A percentile compares a stretch with the other conserved stretches of the same genome.
Conservation (phyloP, 64 coral and sea anemone species). For the Montipora sp. region DNA sequence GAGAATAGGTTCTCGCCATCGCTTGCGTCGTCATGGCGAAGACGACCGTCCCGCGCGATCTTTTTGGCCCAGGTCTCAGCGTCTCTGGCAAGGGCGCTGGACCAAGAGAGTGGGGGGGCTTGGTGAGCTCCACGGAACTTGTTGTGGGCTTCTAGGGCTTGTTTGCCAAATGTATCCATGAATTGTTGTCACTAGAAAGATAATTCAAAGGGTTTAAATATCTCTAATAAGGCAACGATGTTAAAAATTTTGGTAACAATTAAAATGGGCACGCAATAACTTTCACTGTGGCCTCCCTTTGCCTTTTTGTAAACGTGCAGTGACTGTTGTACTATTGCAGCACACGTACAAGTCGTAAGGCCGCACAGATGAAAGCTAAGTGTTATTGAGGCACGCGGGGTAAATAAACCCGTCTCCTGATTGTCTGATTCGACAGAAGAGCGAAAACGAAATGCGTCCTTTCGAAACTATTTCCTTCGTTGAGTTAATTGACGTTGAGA, state of each 20-base stretch:
- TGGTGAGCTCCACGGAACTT: slow-evolving; percentile 53
- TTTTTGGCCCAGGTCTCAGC: slow-evolving; percentile 62
- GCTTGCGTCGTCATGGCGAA: slow-evolving; percentile 46
- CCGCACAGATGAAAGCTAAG: too few relatives aligned
- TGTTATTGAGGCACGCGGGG: too few relatives aligned
- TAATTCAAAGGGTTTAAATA: not conserved
- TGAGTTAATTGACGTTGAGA: too few relatives aligned
- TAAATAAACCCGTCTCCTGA: too few relatives aligned
- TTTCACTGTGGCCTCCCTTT: too few relatives aligned
- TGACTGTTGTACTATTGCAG: too few relatives aligned
- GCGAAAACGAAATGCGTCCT: too few relatives aligned
- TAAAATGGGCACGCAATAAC: too few relatives aligned
- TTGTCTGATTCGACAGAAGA: too few relatives aligned
- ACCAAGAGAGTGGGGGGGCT: slow-evolving; percentile 55
- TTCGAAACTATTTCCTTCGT: too few relatives aligned
- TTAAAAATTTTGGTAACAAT: not conserved
- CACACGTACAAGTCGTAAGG: too few relatives aligned
- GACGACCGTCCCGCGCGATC: slow-evolving; percentile 42
- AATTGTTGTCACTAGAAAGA: not conserved
- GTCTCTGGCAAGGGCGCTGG: slow-evolving; percentile 39
- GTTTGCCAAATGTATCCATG: slow-evolving; percentile 55
- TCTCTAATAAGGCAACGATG: not conserved
- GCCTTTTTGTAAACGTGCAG: too few relatives aligned
- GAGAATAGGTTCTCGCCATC: slow-evolving; percentile 65
- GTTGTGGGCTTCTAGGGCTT: slow-evolving; percentile 58